A percentile compares a stretch with the other conserved stretches of the same genome.
phyloP scores from a whole-genome alignment of 2,113 vertebrate genomes.

The Salvelinus namaycush region DNA sequence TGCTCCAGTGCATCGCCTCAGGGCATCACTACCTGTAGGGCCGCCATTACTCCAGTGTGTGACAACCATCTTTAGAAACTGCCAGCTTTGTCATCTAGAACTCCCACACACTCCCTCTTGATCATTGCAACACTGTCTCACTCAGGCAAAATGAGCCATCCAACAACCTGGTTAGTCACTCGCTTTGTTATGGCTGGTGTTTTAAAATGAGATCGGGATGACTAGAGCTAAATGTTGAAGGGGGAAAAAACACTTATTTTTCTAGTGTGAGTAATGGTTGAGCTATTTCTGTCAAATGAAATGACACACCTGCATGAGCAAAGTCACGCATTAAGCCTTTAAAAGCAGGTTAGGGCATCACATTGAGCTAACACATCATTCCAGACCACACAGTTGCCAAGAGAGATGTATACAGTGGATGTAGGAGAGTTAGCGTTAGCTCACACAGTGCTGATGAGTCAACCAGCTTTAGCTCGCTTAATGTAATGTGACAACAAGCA shows the following conservation, averaged over 20 bases:
- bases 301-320: conserved; percentile 3
- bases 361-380: background rate
- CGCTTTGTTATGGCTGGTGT: background rate
- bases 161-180: background rate
- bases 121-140: background rate
- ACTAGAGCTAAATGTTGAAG: background rate
- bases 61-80: background rate
- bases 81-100: background rate
- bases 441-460: background rate
- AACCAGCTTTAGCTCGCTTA: background rate
- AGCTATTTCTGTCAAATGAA: background rate
- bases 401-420: background rate
- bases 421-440: background rate
- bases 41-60: background rate
- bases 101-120: background rate
- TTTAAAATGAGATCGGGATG: background rate
- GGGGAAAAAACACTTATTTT: background rate
- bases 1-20: too few relatives aligned
- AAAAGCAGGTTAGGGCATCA: background rate
- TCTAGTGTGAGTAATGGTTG: background rate
- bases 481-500: background rate
- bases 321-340: background rate
- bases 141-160: background rate
- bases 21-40: too few relatives aligned
- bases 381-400: background rate